Base-by-base conservation (phyloP, 2,113 vertebrate species). In the Aspidoscelis tigris region DNA sequence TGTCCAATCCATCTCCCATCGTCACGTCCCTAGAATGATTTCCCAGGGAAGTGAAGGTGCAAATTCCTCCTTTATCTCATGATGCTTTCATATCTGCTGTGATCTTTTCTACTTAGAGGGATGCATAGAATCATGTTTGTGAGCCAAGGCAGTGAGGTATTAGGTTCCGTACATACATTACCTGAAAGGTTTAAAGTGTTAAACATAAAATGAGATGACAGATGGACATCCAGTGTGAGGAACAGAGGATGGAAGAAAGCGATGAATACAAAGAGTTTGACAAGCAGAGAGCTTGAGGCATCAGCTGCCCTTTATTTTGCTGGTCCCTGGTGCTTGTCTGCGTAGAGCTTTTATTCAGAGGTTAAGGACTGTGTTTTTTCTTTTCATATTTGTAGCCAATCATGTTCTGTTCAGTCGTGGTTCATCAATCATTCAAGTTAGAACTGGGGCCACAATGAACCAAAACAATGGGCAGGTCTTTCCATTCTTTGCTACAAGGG, bases 291-390 rank as follows among this genome's bases (percentile, higher is more conserved):
- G 39, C 70, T 81, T 64, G 53, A 78, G 68, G 76, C 83, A 78
- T 66, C 83, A 39, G 18, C 55, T 47, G 55, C 76, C 76, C 55
- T 82, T 82, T 86, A n/a, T 21, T 77, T 65, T 65, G 41, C 53
- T 65, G 68, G 2, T 82, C 16, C 65, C 41, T 39, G 70, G 50
- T 70, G 65, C 78, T 21, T 82, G 66, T 71, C 58, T 61, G 58
- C 58, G 10, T 11, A 82, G 53, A 77, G 50, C 71, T 5, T 16
- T 72, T 72, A 72, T 77, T 53, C 55, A 69, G 20, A n/a, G 76
- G 77, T 78, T 77, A 61, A 72, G 41, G 68, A 80, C 7, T 26
- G 5, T 70, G 61, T 2, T 44, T 26, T 24, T 26, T 22, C 65
- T 69, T 33, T 43, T 24, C 5, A 12, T 21, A 33, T 71, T 47